Conservation (phyloP, 1,140 invertebrate species). For the Drosophila asahinai region DNA sequence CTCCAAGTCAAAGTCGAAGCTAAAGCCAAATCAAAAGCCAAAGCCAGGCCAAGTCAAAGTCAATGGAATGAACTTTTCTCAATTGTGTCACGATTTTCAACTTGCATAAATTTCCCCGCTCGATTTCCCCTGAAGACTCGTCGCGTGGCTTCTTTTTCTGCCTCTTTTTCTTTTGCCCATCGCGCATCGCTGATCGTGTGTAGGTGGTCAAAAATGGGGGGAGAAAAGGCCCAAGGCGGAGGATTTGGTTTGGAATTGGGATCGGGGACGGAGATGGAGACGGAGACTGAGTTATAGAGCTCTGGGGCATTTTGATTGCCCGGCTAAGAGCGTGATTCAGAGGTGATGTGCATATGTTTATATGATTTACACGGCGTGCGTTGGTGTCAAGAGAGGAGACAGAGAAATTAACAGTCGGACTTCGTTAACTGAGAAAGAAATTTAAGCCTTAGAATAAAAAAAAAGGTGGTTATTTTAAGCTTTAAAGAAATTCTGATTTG, state of each 20-base stretch:
- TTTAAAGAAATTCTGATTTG: too few species aligned
- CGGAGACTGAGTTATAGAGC: constrained; percentile 37
- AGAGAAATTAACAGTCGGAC: constrained; percentile 7
- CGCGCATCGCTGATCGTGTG: constrained; percentile 32
- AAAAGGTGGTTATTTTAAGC: neutral
- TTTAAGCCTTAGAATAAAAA: neutral
- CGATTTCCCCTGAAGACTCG: constrained; percentile 8
- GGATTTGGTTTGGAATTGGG: neutral
- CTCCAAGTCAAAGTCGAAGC: constrained; percentile 9
- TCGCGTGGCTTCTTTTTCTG: constrained; percentile 36
- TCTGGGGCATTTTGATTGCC: constrained; percentile 56
- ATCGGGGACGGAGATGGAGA: neutral
- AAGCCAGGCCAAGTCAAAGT: constrained; percentile 51
- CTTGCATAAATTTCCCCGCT: constrained; percentile 70
- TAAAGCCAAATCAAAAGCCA: constrained; percentile 32
- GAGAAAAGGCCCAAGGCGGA: constrained; percentile 15
- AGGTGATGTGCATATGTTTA: constrained; percentile 58
- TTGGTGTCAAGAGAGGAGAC: constrained; percentile 25
- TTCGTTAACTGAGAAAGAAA: neutral
- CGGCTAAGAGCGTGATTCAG: constrained; percentile 61
- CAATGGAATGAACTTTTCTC: constrained; percentile 71
- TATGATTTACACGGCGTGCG: constrained; percentile 60
- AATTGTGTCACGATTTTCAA: constrained; percentile 80
- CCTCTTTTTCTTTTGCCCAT: constrained; percentile 36
- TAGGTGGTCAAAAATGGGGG: constrained; percentile 34